A percentile compares a stretch with the other conserved stretches of the same genome.
These are phyloP conservation scores for Lagopus leucura DNA, from an alignment of 2,113 vertebrate genomes.

Conservation along the genomic window DNA sequence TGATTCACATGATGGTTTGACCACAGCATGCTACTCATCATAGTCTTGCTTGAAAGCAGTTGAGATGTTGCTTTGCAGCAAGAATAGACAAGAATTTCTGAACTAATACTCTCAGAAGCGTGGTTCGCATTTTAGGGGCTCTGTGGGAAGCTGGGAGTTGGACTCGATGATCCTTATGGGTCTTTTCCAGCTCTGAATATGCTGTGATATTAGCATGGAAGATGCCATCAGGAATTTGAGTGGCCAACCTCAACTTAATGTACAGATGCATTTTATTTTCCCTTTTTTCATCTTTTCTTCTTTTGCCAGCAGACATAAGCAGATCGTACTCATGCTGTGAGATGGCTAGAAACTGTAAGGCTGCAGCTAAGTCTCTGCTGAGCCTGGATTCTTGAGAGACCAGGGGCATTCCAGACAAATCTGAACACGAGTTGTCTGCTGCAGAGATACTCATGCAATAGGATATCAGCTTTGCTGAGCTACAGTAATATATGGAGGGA, in stretches of 20 bases:
- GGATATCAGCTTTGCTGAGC: neutral
- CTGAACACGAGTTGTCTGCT: neutral
- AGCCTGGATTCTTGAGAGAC: neutral
- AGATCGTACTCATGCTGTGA: neutral
- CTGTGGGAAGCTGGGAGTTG: neutral
- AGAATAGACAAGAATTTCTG: neutral
- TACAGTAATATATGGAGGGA: neutral
- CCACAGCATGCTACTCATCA: too few relatives aligned
- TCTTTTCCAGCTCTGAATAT: neutral
- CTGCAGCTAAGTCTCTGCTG: neutral
- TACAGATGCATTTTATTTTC: neutral
- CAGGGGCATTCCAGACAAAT: neutral
- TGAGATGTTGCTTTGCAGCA: neutral
- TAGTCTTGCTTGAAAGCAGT: neutral
- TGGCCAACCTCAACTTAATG: neutral
- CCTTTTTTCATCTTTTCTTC: neutral
- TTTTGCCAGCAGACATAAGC: neutral
- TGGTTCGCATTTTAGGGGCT: neutral
- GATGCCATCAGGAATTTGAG: neutral
- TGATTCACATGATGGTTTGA: neutral
- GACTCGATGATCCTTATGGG: neutral
- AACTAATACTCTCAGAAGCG: neutral
- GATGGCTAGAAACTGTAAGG: neutral
- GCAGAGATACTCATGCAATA: neutral
- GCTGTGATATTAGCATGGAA: neutral